These are phyloP conservation scores for Adoxophyes honmai DNA, from an alignment of 1,140 invertebrate genomes.

Conservation along the genomic window DNA sequence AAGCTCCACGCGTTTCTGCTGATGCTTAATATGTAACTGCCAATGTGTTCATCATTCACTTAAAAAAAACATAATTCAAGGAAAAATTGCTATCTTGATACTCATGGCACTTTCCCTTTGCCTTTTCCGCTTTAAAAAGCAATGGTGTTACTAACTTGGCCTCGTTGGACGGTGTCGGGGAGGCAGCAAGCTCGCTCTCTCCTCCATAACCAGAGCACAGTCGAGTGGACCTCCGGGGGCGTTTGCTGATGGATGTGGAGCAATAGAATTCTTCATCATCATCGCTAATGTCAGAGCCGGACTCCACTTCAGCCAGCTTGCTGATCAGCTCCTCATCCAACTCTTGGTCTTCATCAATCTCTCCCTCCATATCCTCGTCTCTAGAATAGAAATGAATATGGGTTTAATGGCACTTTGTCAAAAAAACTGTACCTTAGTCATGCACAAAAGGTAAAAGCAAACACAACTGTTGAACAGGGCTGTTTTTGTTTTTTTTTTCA, in stretches of 20 bases:
- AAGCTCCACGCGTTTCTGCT: too few relatives aligned
- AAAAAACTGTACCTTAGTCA: constrained; percentile 18
- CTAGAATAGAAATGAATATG: constrained; percentile 22
- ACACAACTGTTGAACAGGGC: too few relatives aligned
- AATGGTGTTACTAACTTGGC: too few relatives aligned
- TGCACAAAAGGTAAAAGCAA: not conserved
- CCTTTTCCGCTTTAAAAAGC: too few relatives aligned
- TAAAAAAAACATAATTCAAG: too few relatives aligned
- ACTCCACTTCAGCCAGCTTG: constrained; percentile 54
- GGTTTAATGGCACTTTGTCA: not conserved
- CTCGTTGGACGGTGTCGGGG: too few relatives aligned
- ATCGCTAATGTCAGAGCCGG: constrained; percentile 3
- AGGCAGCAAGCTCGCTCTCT: constrained; percentile 29
- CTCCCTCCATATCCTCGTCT: constrained; percentile 62
- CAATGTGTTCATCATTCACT: too few relatives aligned
- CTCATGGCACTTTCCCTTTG: too few relatives aligned
- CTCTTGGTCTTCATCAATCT: constrained; percentile 33
- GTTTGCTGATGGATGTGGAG: constrained; percentile 25
- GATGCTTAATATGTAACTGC: too few relatives aligned
- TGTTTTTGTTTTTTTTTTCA: too few relatives aligned
- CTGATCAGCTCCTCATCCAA: constrained; percentile 35
- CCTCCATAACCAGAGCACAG: constrained; percentile 32
- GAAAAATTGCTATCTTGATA: too few relatives aligned
- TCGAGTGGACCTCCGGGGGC: constrained; percentile 38
- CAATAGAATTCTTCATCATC: constrained; percentile 52